Percentiles rank a stretch among this genome's conserved stretches.
These are phyloP conservation scores for Sylvicapra grimmia DNA, from an alignment of 2,113 vertebrate genomes.

Conservation along the genomic window DNA sequence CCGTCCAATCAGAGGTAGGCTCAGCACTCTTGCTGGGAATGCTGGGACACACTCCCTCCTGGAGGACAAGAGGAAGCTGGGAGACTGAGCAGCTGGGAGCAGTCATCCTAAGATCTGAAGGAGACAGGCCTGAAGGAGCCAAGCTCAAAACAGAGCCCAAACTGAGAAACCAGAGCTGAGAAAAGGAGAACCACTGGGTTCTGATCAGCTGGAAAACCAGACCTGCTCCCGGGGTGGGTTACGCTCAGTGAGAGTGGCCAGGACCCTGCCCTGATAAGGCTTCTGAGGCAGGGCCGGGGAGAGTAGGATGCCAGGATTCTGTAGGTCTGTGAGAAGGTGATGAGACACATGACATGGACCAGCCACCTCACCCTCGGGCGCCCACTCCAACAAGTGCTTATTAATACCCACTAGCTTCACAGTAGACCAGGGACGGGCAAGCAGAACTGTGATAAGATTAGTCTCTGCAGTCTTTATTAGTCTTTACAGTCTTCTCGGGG, in stretches of 20 bases:
- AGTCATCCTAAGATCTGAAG: not conserved
- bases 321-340: not conserved
- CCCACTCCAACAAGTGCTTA: not conserved
- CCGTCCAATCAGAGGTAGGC: not conserved
- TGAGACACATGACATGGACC: accelerated
- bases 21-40: not conserved
- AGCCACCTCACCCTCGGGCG: accelerated
- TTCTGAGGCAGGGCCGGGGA: not conserved
- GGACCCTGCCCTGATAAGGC: not conserved
- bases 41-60: not conserved
- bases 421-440: not conserved
- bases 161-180: not conserved
- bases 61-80: not conserved
- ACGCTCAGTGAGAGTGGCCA: accelerated
- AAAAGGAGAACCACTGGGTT: not conserved
- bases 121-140: not conserved
- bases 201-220: not conserved
- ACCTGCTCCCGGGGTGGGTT: accelerated
- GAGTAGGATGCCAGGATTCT: no score
- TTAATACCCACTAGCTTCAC: not conserved
- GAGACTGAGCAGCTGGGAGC: not conserved
- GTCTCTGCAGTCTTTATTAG: not conserved
- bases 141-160: not conserved
- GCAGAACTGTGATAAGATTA: not conserved
- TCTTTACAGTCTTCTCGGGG: not conserved